Conservation (phyloP, 92 coral and sea anemone genomes). For the Zoanthus sansibaricus region DNA sequence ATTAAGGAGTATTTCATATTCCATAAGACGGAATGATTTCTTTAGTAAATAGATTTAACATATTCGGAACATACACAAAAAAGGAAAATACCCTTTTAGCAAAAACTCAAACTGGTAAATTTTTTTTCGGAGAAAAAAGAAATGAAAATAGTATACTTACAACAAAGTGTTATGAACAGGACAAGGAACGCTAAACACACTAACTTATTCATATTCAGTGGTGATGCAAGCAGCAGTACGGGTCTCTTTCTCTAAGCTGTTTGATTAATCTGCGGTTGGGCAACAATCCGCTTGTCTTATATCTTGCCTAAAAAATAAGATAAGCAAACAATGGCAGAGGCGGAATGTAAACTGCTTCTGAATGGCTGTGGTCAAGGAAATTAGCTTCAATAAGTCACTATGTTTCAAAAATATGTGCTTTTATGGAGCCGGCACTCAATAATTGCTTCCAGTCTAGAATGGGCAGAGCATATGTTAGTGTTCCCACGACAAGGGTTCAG, state of each 20-base stretch:
- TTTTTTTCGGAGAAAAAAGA: background rate
- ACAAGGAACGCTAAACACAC: constrained; percentile 16
- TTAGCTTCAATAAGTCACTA: constrained; percentile 66
- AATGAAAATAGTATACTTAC: constrained; percentile 13
- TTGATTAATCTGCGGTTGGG: constrained; percentile 25
- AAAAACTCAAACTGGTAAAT: background rate
- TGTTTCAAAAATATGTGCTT: constrained; percentile 67
- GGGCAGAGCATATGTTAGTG: background rate
- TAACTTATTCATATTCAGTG: constrained; percentile 38
- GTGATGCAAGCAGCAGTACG: background rate
- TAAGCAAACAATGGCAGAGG: constrained; percentile 40
- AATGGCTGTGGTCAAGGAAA: constrained; percentile 66
- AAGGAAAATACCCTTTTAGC: background rate
- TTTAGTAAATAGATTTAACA: too few species aligned
- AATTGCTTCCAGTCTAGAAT: constrained; percentile 27
- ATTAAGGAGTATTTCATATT: too few species aligned
- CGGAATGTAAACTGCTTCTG: constrained; percentile 33
- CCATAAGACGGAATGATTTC: too few species aligned
- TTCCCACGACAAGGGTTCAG: constrained; percentile 41
- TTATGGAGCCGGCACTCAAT: constrained; percentile 36
- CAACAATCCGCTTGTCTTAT: constrained; percentile 4
- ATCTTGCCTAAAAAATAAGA: constrained; percentile 15
- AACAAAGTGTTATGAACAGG: constrained; percentile 6
- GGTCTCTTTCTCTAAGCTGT: constrained; percentile 15
- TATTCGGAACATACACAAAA: background rate